Evolutionary conservation across 2,113 vertebrate genomes (phyloP).

Genomic region (Eolophus roseicapilla): DNA sequence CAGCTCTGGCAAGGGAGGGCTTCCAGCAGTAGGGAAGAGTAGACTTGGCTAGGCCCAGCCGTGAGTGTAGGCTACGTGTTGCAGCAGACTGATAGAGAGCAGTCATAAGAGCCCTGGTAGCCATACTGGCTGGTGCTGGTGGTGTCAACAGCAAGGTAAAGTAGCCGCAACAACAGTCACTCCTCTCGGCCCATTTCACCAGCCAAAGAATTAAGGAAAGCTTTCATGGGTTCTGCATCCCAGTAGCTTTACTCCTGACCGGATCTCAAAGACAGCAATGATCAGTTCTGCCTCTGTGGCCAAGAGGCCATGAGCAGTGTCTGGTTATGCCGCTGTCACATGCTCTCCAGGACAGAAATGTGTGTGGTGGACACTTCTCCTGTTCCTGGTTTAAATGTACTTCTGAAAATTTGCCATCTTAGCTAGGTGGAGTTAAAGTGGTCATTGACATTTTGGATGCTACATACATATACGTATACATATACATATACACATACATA

Average conservation of each 20-base stretch:
- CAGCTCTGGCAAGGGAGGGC: background rate
- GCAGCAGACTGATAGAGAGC: background rate
- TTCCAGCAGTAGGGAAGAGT: background rate
- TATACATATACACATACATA: too few relatives aligned
- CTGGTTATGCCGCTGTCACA: background rate
- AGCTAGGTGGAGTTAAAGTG: background rate
- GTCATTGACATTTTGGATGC: background rate
- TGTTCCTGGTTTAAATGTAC: background rate
- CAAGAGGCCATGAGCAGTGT: accelerated
- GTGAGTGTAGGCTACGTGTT: background rate
- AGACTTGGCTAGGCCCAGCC: background rate
- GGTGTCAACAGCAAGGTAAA: background rate
- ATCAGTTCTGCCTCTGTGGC: background rate
- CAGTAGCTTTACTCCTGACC: background rate
- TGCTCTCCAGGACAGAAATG: background rate
- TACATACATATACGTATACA: background rate
- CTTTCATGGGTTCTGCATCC: background rate
- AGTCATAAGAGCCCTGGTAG: background rate
- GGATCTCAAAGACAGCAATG: background rate
- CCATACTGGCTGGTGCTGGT: background rate
- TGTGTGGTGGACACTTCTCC: background rate
- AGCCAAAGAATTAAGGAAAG: background rate
- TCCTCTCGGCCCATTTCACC: background rate
- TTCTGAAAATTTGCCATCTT: background rate
- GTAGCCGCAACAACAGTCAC: background rate